These are phyloP conservation scores for Aleiodes sp. DNA, from an alignment of 1,140 invertebrate species.

Conservation along the genomic window DNA sequence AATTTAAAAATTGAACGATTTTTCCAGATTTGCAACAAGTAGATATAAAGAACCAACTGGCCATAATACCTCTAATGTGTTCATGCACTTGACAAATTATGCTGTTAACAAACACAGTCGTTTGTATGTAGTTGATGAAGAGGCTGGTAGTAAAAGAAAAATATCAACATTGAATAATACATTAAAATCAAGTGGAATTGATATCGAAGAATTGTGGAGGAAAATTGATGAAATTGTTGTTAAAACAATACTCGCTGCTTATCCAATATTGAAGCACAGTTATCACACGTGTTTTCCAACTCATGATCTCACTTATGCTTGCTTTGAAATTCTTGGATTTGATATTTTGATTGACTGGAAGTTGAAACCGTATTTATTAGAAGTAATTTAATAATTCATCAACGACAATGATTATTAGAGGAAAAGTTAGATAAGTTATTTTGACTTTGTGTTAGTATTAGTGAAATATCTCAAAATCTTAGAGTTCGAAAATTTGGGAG, in stretches of 20 bases:
- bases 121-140: conserved; percentile 79
- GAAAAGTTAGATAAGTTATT: too few relatives aligned
- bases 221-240: conserved; percentile 89
- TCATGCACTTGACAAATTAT: conserved; percentile 98
- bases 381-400: conserved; percentile 72
- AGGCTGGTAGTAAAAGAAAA: conserved; percentile 85
- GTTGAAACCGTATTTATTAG: conserved; percentile 85
- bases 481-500: too few relatives aligned
- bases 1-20: conserved; percentile 2
- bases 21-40: conserved; percentile 82
- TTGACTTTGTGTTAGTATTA: too few relatives aligned
- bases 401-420: conserved; percentile 31
- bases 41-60: conserved; percentile 83
- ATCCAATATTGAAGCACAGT: conserved; percentile 86
- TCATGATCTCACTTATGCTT: conserved; percentile 84
- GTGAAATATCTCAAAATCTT: too few relatives aligned
- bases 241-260: conserved; percentile 87
- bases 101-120: conserved; percentile 92
- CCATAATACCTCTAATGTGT: conserved; percentile 84
- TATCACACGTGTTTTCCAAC: conserved; percentile 89
- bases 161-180: conserved; percentile 84
- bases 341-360: conserved; percentile 88
- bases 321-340: conserved; percentile 90
- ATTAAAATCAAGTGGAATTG: conserved; percentile 74
- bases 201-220: conserved; percentile 80